Evolutionary conservation across 1,140 invertebrate genomes (phyloP).

Genomic region (Lanistes nyassanus): DNA sequence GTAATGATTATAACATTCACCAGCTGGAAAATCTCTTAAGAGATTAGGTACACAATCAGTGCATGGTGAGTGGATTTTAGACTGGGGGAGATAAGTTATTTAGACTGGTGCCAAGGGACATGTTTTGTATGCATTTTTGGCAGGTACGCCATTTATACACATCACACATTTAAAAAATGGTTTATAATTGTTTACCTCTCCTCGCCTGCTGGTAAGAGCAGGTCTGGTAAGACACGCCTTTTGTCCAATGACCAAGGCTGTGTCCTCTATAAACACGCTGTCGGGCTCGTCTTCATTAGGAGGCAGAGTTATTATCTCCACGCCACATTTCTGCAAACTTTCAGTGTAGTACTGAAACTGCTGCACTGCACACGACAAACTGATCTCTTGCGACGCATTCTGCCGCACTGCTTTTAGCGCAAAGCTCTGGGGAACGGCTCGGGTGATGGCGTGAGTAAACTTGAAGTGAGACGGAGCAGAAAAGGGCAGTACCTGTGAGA

Average conservation of each 20-base stretch:
- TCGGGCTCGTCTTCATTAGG: constrained; percentile 84
- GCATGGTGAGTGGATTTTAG: no score
- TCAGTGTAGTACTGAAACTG: constrained; percentile 23
- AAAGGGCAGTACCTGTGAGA: not conserved
- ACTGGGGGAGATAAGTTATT: not conserved
- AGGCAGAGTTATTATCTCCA: constrained; percentile 81
- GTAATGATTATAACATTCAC: no score
- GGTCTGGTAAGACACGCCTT: constrained; percentile 87
- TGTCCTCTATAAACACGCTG: constrained; percentile 89
- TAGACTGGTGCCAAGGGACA: not conserved
- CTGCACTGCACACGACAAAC: constrained; percentile 17
- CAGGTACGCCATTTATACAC: no score
- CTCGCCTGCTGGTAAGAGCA: constrained; percentile 73
- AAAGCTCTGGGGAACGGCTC: constrained; percentile 32
- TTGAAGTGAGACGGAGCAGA: constrained; percentile 8
- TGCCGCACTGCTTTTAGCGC: not conserved
- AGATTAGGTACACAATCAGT: no score
- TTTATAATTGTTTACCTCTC: constrained; percentile 74
- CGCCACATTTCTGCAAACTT: constrained; percentile 20
- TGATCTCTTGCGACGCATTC: constrained; percentile 19
- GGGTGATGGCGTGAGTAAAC: constrained; percentile 29
- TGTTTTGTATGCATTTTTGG: no score
- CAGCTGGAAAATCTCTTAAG: no score
- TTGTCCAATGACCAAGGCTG: constrained; percentile 89
- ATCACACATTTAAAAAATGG: no score